Percentiles rank a stretch among this genome's conserved stretches.
phyloP scores from a whole-genome alignment of 2,888 invertebrate genomes.

The Thymelicus lineola region DNA sequence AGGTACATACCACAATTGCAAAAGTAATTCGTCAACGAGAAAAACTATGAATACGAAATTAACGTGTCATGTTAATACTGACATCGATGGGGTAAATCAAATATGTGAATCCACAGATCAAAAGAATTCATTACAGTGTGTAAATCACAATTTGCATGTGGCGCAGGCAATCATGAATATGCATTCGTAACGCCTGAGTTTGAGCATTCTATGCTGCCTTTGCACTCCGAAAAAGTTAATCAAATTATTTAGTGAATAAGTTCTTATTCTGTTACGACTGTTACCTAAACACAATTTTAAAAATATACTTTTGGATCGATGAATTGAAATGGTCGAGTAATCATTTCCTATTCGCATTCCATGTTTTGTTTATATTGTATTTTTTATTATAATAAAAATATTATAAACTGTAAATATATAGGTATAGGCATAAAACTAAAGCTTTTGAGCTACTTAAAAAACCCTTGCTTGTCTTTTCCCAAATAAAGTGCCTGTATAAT shows the following conservation, averaged over 20 bases:
- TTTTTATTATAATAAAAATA: too few relatives aligned
- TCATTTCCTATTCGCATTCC: not conserved
- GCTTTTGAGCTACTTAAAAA: too few relatives aligned
- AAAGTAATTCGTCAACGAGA: slow-evolving; percentile 59
- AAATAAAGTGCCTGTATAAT: too few relatives aligned
- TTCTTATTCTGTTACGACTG: not conserved
- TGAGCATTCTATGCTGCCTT: slow-evolving; percentile 76
- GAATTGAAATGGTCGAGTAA: too few relatives aligned
- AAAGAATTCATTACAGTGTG: slow-evolving; percentile 86
- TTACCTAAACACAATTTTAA: too few relatives aligned
- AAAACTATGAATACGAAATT: slow-evolving; percentile 83
- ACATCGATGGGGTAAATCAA: slow-evolving; percentile 84
- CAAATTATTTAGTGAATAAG: slow-evolving; percentile 14
- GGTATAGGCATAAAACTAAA: too few relatives aligned
- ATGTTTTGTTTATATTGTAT: not conserved
- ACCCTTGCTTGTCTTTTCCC: too few relatives aligned
- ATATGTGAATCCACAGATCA: slow-evolving; percentile 85
- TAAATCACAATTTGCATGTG: slow-evolving; percentile 85
- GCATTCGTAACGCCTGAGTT: slow-evolving; percentile 75
- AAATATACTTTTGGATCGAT: too few relatives aligned
- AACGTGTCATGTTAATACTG: slow-evolving; percentile 75
- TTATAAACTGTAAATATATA: too few relatives aligned
- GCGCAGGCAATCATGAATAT: slow-evolving; percentile 81
- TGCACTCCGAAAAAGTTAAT: slow-evolving; percentile 35
- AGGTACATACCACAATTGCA: slow-evolving; percentile 52